Evolutionary conservation across 2,888 invertebrate species (phyloP), one percentile per base, ranked within the genome.

Genomic region (Tetragonula carbonaria): DNA sequence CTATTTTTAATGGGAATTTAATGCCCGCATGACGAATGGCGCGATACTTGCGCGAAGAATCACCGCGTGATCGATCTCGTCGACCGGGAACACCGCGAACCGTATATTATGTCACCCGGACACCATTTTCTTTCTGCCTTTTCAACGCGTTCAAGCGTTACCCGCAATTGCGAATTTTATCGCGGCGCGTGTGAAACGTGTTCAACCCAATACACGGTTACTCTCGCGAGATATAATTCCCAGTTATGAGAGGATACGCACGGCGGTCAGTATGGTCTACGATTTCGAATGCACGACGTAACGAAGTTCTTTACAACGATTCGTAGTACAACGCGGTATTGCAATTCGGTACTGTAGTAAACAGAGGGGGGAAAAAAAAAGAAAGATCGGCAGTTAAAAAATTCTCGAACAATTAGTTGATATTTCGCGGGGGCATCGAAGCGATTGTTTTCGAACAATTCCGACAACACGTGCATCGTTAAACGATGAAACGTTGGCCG

Each of bases 1-100:
- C n/a, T 63, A 74, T 53, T 45, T 57, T 68, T 63, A 53, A 68
- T 33, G 28, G 28, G 50, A 66, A 50, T 68, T 79, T 79, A 73
- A 80, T 57, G 68, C 33, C 51, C 51, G 6, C 59, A 33, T 13
- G 74, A 67, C 38, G 68, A 74, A 79, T 55, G 6, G 23, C 13
- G 55, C 2, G 55, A 78, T 53, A 76, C 28, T 59, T 16, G 16
- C 21, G n/a, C n/a, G 45, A 50, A 63, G n/a, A 63, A 51, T 63
- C 23, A 28, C 21, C 63, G 63, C 28, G 50, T 51, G 28, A 62
- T 73, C 73, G 50, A 63, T 63, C 73, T 73, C 8, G 57, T 62
- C 18, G 45, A 45, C 55, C 45, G 13, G 2, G 18, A 14, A 45
- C 23, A 18, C 2, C 38, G 50, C 21, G 33, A 55, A 33, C 33